phyloP scores from a whole-genome alignment of 2,888 invertebrate species.

The Apamea epomidion region DNA sequence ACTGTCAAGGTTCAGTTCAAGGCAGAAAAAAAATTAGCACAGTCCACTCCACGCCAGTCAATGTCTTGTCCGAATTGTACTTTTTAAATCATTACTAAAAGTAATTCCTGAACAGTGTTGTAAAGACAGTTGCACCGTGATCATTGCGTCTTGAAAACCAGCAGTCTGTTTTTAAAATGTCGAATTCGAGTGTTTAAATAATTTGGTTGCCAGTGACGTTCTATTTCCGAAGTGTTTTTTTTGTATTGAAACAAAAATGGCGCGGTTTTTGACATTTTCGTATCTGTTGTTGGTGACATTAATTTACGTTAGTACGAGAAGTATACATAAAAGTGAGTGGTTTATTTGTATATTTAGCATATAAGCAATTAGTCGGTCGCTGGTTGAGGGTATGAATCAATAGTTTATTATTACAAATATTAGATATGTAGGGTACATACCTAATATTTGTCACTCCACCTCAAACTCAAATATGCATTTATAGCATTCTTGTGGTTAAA shows the following conservation, averaged over 20 bases:
- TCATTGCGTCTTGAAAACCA: slow-evolving; percentile 53
- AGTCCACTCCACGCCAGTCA: slow-evolving; percentile 75
- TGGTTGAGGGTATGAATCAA: slow-evolving; percentile 13
- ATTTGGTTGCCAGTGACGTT: slow-evolving; percentile 40
- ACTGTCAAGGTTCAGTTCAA: slow-evolving; percentile 73
- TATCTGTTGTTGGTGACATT: slow-evolving; percentile 59
- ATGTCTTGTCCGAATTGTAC: slow-evolving; percentile 78
- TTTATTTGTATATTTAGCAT: slow-evolving; percentile 22
- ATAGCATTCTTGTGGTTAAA: slow-evolving; percentile 12
- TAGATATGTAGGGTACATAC: too few species aligned
- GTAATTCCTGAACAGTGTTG: slow-evolving; percentile 77
- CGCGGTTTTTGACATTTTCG: slow-evolving; percentile 52
- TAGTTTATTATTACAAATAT: slow-evolving; percentile 21
- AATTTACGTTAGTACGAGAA: slow-evolving; percentile 58
- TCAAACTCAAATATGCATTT: slow-evolving; percentile 16
- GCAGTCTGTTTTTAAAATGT: slow-evolving; percentile 57
- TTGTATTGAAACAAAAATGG: slow-evolving; percentile 45
- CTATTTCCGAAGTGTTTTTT: slow-evolving; percentile 34
- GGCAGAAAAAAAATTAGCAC: slow-evolving; percentile 67
- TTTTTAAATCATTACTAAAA: slow-evolving; percentile 83
- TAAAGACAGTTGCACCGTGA: slow-evolving; percentile 63
- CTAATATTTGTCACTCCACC: not conserved
- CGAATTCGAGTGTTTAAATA: slow-evolving; percentile 32
- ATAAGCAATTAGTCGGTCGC: slow-evolving; percentile 1
- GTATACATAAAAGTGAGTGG: slow-evolving; percentile 60